Evolutionary conservation across 2,888 invertebrate species (phyloP).

Genomic region (Artemia sinica): DNA sequence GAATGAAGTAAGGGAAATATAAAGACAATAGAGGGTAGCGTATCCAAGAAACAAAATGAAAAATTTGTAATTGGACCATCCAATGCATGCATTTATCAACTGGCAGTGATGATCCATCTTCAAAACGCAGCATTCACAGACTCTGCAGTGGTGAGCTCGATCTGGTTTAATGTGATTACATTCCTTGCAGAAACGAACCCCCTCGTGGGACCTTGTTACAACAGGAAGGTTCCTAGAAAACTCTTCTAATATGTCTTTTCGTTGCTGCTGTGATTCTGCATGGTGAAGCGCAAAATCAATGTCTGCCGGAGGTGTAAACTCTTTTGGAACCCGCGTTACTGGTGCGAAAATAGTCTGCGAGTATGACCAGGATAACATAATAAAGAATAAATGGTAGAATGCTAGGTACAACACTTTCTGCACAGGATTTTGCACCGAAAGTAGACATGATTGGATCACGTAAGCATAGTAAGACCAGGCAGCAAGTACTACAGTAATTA

Average conservation of each 20-base stretch:
- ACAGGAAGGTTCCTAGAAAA: constrained; percentile 68
- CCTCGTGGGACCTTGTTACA: constrained; percentile 54
- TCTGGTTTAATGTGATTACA: constrained; percentile 92
- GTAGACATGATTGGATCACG: constrained; percentile 69
- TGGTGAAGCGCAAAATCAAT: constrained; percentile 38
- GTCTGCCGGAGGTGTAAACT: constrained; percentile 40
- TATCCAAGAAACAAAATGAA: constrained; percentile 94
- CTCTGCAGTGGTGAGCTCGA: constrained; percentile 90
- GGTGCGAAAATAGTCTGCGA: constrained; percentile 83
- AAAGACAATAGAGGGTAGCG: constrained; percentile 76
- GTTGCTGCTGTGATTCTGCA: constrained; percentile 59
- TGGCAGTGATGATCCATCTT: constrained; percentile 99
- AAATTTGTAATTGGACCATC: constrained; percentile 95
- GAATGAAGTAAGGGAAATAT: constrained; percentile 64
- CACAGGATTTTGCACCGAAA: no score
- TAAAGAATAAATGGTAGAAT: constrained; percentile 68
- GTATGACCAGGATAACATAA: constrained; percentile 86
- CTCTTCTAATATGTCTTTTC: constrained; percentile 58
- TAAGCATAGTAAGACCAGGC: constrained; percentile 97
- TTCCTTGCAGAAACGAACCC: constrained; percentile 81
- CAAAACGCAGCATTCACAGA: constrained; percentile 79
- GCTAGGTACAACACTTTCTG: constrained; percentile 53
- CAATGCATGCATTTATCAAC: constrained; percentile 96
- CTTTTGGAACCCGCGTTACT: constrained; percentile 46
- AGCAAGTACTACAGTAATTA: constrained; percentile 74